Evolutionary conservation across 2,888 invertebrate species (phyloP).

Genomic region (Apamea monoglypha): DNA sequence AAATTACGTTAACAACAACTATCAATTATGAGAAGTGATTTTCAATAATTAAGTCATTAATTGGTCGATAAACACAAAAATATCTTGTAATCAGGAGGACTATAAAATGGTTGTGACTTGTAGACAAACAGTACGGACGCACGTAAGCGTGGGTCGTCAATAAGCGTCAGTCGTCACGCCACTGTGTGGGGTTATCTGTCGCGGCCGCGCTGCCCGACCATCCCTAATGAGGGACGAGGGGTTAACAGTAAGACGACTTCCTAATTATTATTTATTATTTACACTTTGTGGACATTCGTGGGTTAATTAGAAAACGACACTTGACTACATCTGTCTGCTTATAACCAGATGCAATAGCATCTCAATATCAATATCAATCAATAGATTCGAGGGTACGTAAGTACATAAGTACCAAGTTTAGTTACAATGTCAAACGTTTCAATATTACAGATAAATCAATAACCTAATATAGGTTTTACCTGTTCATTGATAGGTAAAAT

Average conservation of each 20-base stretch:
- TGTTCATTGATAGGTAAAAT: neutral
- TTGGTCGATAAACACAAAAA: slow-evolving; percentile 57
- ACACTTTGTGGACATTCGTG: slow-evolving; percentile 42
- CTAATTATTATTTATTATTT: slow-evolving; percentile 72
- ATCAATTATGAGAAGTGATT: slow-evolving; percentile 51
- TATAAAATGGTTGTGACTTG: slow-evolving; percentile 31
- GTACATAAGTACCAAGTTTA: slow-evolving; percentile 1
- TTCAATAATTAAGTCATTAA: slow-evolving; percentile 52
- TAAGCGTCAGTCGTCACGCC: slow-evolving; percentile 81
- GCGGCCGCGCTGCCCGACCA: slow-evolving; percentile 69
- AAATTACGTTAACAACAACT: slow-evolving; percentile 35
- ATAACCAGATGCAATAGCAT: slow-evolving; percentile 6
- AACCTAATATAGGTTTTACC: slow-evolving; percentile 3
- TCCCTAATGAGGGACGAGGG: slow-evolving; percentile 76
- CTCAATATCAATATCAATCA: too few relatives aligned
- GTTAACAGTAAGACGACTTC: slow-evolving; percentile 73
- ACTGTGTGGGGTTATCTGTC: slow-evolving; percentile 80
- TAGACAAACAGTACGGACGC: slow-evolving; percentile 66
- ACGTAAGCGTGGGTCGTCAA: slow-evolving; percentile 64
- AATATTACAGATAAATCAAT: neutral
- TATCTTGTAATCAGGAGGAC: slow-evolving; percentile 47
- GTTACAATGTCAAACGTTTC: neutral
- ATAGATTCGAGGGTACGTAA: neutral
- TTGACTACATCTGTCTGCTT: slow-evolving; percentile 18
- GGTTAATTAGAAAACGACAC: slow-evolving; percentile 40